Evolutionary conservation across 1,140 invertebrate genomes (phyloP).

Genomic region (Hycleus cichorii): DNA sequence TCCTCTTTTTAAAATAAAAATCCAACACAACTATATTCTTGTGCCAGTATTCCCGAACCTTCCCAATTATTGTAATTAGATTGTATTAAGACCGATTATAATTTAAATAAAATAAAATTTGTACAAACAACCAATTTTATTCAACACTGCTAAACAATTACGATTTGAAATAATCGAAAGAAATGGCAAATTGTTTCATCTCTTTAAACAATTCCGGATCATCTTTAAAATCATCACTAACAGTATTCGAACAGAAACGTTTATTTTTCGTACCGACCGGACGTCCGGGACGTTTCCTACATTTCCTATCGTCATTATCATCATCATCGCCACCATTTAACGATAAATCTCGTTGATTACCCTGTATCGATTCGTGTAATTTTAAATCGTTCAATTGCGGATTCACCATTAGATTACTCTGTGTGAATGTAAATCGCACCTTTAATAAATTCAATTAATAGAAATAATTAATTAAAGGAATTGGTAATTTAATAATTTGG

Average conservation of each 20-base stretch:
- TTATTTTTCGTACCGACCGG: constrained; percentile 23
- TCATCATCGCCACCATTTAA: too few species aligned
- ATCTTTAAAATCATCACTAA: constrained; percentile 33
- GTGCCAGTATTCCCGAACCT: constrained; percentile 9
- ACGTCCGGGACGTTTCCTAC: constrained; percentile 11
- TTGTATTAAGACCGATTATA: background rate
- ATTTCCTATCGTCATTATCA: background rate
- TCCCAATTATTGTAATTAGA: too few species aligned
- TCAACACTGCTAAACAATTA: background rate
- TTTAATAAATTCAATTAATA: constrained; percentile 20
- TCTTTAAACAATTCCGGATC: constrained; percentile 38
- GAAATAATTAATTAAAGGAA: background rate
- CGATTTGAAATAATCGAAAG: constrained; percentile 17
- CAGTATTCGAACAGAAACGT: background rate
- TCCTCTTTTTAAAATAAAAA: too few species aligned
- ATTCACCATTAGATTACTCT: constrained; percentile 37
- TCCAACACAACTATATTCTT: background rate
- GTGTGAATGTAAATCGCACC: constrained; percentile 33
- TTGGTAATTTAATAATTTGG: background rate
- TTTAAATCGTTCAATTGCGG: constrained; percentile 28
- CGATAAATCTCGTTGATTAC: too few species aligned
- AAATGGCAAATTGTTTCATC: constrained; percentile 34
- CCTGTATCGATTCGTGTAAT: constrained; percentile 2
- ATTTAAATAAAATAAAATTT: background rate
- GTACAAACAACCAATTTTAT: background rate